Conservation (phyloP, 2,888 invertebrate species). For the Caenorhabditis afra region DNA sequence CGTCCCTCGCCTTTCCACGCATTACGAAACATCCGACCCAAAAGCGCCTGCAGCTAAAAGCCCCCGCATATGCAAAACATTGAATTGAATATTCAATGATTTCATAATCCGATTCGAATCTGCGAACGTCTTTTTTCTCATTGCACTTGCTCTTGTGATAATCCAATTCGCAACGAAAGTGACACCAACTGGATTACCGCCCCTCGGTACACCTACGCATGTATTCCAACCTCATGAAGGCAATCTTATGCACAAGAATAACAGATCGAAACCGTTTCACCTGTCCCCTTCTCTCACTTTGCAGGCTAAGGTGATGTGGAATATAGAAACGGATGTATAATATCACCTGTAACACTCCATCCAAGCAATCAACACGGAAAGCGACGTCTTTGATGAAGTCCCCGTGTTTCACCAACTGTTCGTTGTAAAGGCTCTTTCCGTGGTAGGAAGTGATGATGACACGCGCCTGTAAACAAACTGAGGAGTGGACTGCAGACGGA, state of each 20-base stretch:
- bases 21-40: too few species aligned
- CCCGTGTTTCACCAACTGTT: slow-evolving; percentile 90
- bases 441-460: slow-evolving; percentile 94
- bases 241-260: too few species aligned
- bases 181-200: slow-evolving; percentile 6
- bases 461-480: slow-evolving; percentile 85
- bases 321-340: neutral
- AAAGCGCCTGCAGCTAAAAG: too few species aligned
- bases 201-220: too few species aligned
- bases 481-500: slow-evolving; percentile 24
- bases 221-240: too few species aligned
- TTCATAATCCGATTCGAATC: slow-evolving; percentile 4
- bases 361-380: slow-evolving; percentile 93
- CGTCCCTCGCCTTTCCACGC: too few species aligned
- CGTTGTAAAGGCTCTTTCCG: slow-evolving; percentile 84
- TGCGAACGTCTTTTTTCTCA: slow-evolving; percentile 11
- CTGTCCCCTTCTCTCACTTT: slow-evolving; percentile 11
- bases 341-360: slow-evolving; percentile 86
- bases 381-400: slow-evolving; percentile 97
- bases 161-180: neutral
- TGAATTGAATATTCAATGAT: slow-evolving; percentile 12
- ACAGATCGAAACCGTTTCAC: neutral
- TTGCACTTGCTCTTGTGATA: slow-evolving; percentile 2
- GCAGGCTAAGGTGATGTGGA: neutral
- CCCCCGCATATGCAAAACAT: neutral